phyloP scores from a whole-genome alignment of 2,113 vertebrate species.

The Elephas maximus region DNA sequence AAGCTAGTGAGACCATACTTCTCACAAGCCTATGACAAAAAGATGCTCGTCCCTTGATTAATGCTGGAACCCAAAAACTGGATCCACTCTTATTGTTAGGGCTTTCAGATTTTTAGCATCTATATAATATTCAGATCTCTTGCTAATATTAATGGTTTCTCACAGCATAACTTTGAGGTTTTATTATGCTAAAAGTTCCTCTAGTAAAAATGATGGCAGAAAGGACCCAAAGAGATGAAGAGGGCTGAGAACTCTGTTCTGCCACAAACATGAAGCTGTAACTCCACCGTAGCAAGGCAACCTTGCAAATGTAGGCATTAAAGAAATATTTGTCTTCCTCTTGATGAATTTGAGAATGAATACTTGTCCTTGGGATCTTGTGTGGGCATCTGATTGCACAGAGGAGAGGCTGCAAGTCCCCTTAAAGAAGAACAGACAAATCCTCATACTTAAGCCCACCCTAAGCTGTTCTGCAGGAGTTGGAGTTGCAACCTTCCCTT shows the following conservation, averaged over 20 bases:
- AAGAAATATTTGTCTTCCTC: neutral
- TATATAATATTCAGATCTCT: neutral
- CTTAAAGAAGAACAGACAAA: neutral
- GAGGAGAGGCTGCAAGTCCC: neutral
- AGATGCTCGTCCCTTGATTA: neutral
- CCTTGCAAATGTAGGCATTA: neutral
- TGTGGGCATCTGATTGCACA: neutral
- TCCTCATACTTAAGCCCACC: neutral
- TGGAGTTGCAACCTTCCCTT: neutral
- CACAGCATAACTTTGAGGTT: neutral
- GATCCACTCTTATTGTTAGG: neutral
- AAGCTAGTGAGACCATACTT: neutral
- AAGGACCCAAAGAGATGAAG: neutral
- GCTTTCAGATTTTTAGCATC: constrained; percentile 15
- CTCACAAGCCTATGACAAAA: neutral
- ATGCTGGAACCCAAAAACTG: neutral
- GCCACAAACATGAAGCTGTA: neutral
- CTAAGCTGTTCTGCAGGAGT: neutral
- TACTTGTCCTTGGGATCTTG: neutral
- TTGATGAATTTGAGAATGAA: neutral
- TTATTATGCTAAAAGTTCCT: neutral
- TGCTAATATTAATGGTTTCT: neutral
- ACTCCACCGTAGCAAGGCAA: neutral
- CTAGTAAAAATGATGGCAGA: neutral
- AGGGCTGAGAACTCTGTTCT: neutral